phyloP scores from a whole-genome alignment of 2,113 vertebrate genomes.

The Mobula hypostoma region DNA sequence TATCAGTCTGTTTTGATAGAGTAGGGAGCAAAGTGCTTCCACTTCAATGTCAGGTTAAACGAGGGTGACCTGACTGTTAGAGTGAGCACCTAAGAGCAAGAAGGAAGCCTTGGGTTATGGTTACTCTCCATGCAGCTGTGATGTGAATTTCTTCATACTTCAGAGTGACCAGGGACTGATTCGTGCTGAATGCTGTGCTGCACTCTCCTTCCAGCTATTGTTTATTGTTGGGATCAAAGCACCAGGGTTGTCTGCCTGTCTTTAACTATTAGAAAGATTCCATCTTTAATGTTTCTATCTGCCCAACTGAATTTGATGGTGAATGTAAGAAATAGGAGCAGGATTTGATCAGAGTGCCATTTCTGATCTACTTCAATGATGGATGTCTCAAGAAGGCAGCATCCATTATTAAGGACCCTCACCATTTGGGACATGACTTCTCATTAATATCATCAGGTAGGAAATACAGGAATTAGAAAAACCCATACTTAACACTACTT shows the following conservation, averaged over 20 bases:
- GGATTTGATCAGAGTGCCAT: too few relatives aligned
- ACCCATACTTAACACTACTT: too few relatives aligned
- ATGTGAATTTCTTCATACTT: neutral
- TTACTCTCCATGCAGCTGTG: neutral
- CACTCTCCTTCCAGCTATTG: neutral
- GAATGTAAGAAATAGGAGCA: too few relatives aligned
- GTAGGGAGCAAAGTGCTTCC: neutral
- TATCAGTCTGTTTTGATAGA: neutral
- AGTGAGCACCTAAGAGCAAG: neutral
- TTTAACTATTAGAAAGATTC: neutral
- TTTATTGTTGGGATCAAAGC: neutral
- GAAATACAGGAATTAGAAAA: too few relatives aligned
- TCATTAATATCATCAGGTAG: too few relatives aligned
- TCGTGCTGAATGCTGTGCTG: neutral
- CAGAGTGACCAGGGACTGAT: neutral
- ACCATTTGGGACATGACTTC: too few relatives aligned
- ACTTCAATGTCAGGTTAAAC: neutral
- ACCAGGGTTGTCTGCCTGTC: neutral
- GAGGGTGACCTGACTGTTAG: too few relatives aligned
- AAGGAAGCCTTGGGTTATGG: neutral
- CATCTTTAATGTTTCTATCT: neutral
- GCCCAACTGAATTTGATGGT: too few relatives aligned
- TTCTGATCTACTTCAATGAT: neutral
- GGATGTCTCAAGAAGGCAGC: too few relatives aligned
- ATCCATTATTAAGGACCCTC: too few relatives aligned